Percentiles rank a stretch among this genome's conserved stretches.
These are phyloP conservation scores for Sander vitreus DNA, from an alignment of 2,113 vertebrate species.

Conservation along the genomic window DNA sequence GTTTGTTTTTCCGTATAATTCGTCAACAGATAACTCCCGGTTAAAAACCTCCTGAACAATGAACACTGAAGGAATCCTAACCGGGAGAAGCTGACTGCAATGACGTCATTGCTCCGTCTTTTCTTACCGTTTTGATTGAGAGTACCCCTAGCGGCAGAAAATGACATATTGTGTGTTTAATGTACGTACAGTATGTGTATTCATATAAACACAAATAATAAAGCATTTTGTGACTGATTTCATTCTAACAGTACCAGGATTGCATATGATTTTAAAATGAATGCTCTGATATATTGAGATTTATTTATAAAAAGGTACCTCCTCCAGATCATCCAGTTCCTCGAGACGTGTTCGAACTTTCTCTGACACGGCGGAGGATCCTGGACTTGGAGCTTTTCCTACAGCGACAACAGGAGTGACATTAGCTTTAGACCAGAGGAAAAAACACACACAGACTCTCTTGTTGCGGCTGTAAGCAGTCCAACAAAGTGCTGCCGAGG, in stretches of 20 bases:
- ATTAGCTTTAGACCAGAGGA: background rate
- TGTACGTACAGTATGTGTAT: background rate
- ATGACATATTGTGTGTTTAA: too few species aligned
- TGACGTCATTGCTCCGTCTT: too few species aligned
- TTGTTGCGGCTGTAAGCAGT: too few species aligned
- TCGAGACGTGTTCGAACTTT: constrained; percentile 97
- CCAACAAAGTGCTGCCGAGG: too few species aligned
- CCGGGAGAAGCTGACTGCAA: too few species aligned
- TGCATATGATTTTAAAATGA: background rate
- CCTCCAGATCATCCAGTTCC: constrained; percentile 97
- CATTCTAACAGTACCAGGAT: background rate
- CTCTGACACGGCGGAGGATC: constrained; percentile 94
- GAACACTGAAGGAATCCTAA: too few species aligned
- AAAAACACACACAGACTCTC: background rate
- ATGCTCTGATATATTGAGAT: too few species aligned
- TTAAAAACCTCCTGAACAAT: too few species aligned
- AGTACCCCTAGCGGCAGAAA: too few species aligned
- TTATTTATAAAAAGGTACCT: constrained; percentile 81
- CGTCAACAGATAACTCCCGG: too few species aligned
- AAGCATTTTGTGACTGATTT: background rate
- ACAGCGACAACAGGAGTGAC: background rate
- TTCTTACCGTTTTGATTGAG: too few species aligned
- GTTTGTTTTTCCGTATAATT: too few species aligned
- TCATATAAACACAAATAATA: background rate
- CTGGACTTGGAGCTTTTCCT: constrained; percentile 87